Percentiles rank a stretch among this genome's conserved stretches.
These are phyloP conservation scores for Forbesichthys agassizii DNA, from an alignment of 2,113 vertebrate genomes.

Conservation along the genomic window DNA sequence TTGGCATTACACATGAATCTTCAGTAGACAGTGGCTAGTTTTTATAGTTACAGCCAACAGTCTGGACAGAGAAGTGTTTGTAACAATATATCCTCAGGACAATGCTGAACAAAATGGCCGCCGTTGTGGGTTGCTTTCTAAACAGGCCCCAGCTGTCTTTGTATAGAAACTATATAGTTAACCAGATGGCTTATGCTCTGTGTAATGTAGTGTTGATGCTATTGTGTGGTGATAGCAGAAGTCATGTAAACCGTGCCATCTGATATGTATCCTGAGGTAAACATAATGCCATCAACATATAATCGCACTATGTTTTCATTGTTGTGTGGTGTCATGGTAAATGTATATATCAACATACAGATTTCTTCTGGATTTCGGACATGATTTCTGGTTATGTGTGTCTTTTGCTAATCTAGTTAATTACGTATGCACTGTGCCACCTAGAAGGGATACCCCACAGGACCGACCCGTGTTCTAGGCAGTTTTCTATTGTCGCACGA, in stretches of 20 bases:
- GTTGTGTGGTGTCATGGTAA: too few relatives aligned
- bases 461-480: too few relatives aligned
- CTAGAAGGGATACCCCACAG: too few relatives aligned
- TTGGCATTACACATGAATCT: slow-evolving; percentile 52
- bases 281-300: not conserved
- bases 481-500: too few relatives aligned
- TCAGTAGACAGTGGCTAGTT: slow-evolving; percentile 55
- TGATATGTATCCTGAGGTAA: slow-evolving; percentile 10
- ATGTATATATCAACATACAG: too few relatives aligned
- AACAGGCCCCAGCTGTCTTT: slow-evolving; percentile 24
- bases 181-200: slow-evolving; percentile 35
- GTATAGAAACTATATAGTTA: slow-evolving; percentile 21
- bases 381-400: too few relatives aligned
- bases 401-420: too few relatives aligned
- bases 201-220: slow-evolving; percentile 13
- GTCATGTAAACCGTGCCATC: slow-evolving; percentile 6
- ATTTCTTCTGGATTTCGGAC: too few relatives aligned
- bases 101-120: slow-evolving; percentile 46
- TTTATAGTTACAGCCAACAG: slow-evolving; percentile 64
- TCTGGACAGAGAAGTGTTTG: slow-evolving; percentile 54
- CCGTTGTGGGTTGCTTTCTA: slow-evolving; percentile 15
- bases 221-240: not conserved
- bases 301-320: too few relatives aligned
- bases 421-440: too few relatives aligned
- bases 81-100: slow-evolving; percentile 48